A percentile compares a stretch with the other conserved stretches of the same genome.
These are phyloP conservation scores for Gephyroberyx darwinii DNA, from an alignment of 2,797 vertebrate species.

Conservation along the genomic window DNA sequence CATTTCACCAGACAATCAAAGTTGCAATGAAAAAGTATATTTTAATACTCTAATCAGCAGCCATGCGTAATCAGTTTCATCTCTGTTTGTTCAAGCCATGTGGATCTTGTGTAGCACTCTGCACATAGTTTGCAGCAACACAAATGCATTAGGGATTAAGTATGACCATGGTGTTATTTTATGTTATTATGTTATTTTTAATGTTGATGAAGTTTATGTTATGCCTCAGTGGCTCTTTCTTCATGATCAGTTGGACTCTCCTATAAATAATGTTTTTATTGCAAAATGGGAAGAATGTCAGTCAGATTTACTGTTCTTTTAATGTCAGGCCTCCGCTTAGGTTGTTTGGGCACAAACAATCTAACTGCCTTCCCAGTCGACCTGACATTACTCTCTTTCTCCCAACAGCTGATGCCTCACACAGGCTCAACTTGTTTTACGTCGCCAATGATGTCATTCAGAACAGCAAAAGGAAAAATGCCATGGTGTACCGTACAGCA, in stretches of 20 bases:
- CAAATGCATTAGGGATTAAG: not conserved
- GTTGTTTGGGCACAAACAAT: not conserved
- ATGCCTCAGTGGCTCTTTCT: not conserved
- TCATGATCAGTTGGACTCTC: not conserved
- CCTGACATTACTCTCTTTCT: conserved; percentile 27
- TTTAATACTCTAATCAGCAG: too few species aligned
- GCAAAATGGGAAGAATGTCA: too few species aligned
- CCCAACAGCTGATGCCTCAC: conserved; percentile 85
- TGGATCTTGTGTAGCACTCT: too few species aligned
- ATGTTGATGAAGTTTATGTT: not conserved
- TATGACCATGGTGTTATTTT: not conserved
- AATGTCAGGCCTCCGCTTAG: not conserved
- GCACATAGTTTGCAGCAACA: not conserved
- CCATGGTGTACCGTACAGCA: conserved; percentile 91
- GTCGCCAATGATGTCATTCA: conserved; percentile 98
- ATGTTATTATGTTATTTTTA: not conserved
- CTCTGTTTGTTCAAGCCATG: too few species aligned
- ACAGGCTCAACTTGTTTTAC: conserved; percentile 95
- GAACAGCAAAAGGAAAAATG: conserved; percentile 97
- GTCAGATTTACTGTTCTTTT: not conserved
- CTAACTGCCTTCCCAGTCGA: not conserved
- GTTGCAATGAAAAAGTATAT: not conserved
- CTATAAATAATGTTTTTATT: too few species aligned
- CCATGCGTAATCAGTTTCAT: too few species aligned
- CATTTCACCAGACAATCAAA: not conserved